Percentiles rank a stretch among this genome's conserved stretches.
Evolutionary conservation across 2,888 invertebrate genomes (phyloP).

Genomic region (Pteria penguin): DNA sequence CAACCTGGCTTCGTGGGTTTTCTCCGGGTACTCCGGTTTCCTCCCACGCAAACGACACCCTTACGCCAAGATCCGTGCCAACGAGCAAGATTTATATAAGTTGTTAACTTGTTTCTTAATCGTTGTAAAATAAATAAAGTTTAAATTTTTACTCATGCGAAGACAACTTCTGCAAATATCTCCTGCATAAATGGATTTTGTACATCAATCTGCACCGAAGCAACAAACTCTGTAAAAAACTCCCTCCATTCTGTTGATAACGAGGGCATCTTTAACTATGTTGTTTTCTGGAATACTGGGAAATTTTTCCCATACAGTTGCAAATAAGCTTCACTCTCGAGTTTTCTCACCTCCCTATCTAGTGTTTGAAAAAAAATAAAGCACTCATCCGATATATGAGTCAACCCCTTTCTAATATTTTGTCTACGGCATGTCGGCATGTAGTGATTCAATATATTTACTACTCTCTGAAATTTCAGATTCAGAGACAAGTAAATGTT

Average conservation of each 20-base stretch:
- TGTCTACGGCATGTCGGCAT: constrained; percentile 24
- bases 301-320: constrained; percentile 19
- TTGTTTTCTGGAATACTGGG: neutral
- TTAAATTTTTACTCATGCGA: constrained; percentile 1
- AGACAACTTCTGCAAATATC: constrained; percentile 2
- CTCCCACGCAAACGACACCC: no score
- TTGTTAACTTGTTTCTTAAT: no score
- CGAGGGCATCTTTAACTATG: neutral
- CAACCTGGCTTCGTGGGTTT: no score
- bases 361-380: constrained; percentile 17
- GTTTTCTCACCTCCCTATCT: constrained; percentile 13
- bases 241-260: neutral
- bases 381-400: constrained; percentile 16
- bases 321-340: constrained; percentile 12
- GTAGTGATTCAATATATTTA: neutral
- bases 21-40: no score
- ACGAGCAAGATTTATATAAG: no score
- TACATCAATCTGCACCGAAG: neutral
- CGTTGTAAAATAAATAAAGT: no score
- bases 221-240: constrained; percentile 3
- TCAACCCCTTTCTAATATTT: constrained; percentile 22
- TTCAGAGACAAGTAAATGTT: neutral
- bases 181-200: neutral
- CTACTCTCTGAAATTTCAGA: neutral
- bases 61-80: no score